phyloP scores from a whole-genome alignment of 1,140 invertebrate species.

The Glomeris maerens region DNA sequence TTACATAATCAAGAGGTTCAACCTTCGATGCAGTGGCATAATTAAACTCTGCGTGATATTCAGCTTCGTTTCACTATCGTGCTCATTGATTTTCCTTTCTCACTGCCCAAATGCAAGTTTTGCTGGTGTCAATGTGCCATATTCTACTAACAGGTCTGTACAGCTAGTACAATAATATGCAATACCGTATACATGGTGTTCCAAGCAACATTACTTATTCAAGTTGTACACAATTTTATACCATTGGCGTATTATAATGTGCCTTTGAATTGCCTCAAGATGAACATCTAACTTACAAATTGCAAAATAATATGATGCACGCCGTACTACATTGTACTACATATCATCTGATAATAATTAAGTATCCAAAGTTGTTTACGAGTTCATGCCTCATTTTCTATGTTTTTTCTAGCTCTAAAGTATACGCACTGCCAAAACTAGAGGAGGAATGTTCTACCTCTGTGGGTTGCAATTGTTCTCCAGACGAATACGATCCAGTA shows the following conservation, averaged over 20 bases:
- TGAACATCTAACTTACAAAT: no score
- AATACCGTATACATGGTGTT: no score
- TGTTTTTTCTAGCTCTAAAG: background rate
- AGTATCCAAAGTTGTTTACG: background rate
- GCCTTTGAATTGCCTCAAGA: no score
- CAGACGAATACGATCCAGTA: slow-evolving; percentile 28
- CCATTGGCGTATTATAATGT: no score
- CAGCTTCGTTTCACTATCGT: slow-evolving; percentile 41
- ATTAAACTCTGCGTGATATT: slow-evolving; percentile 52
- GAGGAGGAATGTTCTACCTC: no score
- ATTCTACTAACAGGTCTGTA: slow-evolving; percentile 31
- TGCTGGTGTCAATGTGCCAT: slow-evolving; percentile 52
- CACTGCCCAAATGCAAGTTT: slow-evolving; percentile 57
- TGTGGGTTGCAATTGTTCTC: slow-evolving; percentile 12
- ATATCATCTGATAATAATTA: no score
- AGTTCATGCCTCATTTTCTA: background rate
- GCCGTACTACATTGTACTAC: no score
- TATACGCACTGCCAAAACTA: no score
- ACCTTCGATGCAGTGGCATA: slow-evolving; percentile 55
- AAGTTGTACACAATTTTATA: no score
- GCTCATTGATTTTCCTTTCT: slow-evolving; percentile 50
- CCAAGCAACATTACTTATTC: no score
- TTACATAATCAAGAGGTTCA: slow-evolving; percentile 56
- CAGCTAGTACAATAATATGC: no score
- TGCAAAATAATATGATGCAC: no score